Base-by-base conservation (phyloP, 2,797 vertebrate species). In the Typhlichthys eigenmanni region DNA sequence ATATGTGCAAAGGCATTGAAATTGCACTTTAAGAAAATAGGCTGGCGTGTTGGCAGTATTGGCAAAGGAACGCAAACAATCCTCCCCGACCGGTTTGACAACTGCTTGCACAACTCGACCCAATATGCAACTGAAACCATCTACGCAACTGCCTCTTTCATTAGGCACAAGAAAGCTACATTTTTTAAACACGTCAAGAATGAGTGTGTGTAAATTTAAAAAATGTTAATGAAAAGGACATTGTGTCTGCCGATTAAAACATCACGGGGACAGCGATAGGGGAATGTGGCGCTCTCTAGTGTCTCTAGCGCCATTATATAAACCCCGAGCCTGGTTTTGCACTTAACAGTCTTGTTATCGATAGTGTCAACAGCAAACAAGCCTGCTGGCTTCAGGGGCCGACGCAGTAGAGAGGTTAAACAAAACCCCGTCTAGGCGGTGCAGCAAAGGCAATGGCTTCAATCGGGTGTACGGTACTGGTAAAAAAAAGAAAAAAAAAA, bases 251-350 rank as follows among this genome's bases (percentile, higher is more conserved):
- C 14, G 57, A 19, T 62, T 24, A 59, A 64, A 29, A 17, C 56
- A 59, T 29, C 50, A 45, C 10, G 72, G 75, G 80, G 83, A 80
- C 74, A 60, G 65, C 71, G 81, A 65, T 14, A 50, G 76, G 88
- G 64, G 80, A 78, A 81, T 88, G 88, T 91, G 90, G 90, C 90
- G 90, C 90, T 86, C 90, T 91, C 91, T 90, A 91, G 92, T 90
- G 89, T 88, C 87, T 81, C 86, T 79, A 34, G 71, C 67, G 85
- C 82, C 60, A 78, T 87, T 76, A 80, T 79, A 88, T 84, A 79
- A 86, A 88, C 54, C 83, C 58, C 3, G 34, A 70, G 64, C 80
- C 64, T 80, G 75, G 76, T 78, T 78, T 67, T 69, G 19, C 63
- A 69, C 66, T 83, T 17, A 66, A 81, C 64, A 74, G 66, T 80